Evolutionary conservation across 2,113 vertebrate species (phyloP).

Genomic region (Felis catus): DNA sequence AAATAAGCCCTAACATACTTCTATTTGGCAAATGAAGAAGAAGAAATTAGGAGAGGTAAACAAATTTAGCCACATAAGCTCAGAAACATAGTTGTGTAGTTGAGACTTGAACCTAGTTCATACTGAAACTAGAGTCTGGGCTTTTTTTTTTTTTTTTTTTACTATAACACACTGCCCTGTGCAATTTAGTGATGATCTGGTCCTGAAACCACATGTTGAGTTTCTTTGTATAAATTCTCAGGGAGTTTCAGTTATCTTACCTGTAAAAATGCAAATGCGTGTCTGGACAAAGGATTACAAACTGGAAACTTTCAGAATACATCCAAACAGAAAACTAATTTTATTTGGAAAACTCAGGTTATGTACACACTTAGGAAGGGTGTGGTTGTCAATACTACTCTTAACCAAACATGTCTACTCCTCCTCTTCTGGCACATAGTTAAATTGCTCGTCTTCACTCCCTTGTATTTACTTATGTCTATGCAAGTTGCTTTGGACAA

Average conservation of each 20-base stretch:
- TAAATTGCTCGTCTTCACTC: background rate
- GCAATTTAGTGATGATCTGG: background rate
- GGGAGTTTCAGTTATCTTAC: background rate
- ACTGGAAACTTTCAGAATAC: background rate
- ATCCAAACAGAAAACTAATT: background rate
- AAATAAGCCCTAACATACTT: background rate
- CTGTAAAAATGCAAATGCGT: constrained; percentile 10
- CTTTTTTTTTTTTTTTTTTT: background rate
- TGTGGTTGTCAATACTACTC: background rate
- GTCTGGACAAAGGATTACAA: background rate
- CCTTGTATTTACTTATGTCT: background rate
- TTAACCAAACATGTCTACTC: background rate
- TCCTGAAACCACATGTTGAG: background rate
- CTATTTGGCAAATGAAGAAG: background rate
- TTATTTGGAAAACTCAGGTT: background rate
- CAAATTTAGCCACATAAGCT: background rate
- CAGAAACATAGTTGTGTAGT: background rate
- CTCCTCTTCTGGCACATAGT: background rate
- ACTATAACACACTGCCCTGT: background rate
- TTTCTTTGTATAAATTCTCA: background rate
- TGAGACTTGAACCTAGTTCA: background rate
- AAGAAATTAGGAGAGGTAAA: background rate
- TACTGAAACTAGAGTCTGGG: background rate
- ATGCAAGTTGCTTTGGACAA: background rate
- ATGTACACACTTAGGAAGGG: background rate